Base-by-base conservation (phyloP, 2,113 vertebrate species). In the Tricholaema leucomelas region DNA sequence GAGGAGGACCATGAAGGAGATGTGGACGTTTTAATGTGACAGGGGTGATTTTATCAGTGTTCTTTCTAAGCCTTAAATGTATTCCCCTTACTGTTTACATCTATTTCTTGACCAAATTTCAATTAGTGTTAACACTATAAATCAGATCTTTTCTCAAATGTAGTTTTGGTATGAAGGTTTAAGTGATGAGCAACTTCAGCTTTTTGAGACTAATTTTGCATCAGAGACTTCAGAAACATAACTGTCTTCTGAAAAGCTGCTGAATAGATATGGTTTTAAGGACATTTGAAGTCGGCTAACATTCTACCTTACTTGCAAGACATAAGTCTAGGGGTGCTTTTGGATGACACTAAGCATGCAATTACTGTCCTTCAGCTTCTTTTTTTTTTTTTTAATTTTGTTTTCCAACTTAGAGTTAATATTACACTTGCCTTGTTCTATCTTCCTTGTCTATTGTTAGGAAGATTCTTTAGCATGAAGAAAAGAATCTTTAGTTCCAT, bases 21-120 rank as follows among this genome's bases (percentile, higher is more conserved):
- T 94, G 98, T 99, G 78, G 99, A 99, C 94, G 98, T 99, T 96
- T 96, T 99, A 95, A 99, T 99, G 99, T 99, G 98, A 99, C 98
- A 94, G 89, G 97, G 96, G 97, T 98, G 97, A 98, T 97, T 93
- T 92, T 81, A 90, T 98, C 98, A 96, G 97, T 98, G 97, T 98
- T 98, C 98, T 98, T 98, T 98, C 97, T 98, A 98, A 96, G 98
- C 97, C 97, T 98, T 97, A 94, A 94, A 18, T 88, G 73, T 95
- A 92, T 89, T 94, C 71, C 95, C 83, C 52, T 91, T 95, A 92
- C 93, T 97, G 97, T 98, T 98, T 98, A 98, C 96, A 97, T 97
- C 36, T 66, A 89, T 93, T 96, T 97, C 94, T 96, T 96, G 95
- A 97, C 97, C 97, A 98, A 97, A 95, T 94, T 97, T 97, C 90